Evolutionary conservation across 1,140 invertebrate genomes (phyloP).

Genomic region (Papilio polyxenes): DNA sequence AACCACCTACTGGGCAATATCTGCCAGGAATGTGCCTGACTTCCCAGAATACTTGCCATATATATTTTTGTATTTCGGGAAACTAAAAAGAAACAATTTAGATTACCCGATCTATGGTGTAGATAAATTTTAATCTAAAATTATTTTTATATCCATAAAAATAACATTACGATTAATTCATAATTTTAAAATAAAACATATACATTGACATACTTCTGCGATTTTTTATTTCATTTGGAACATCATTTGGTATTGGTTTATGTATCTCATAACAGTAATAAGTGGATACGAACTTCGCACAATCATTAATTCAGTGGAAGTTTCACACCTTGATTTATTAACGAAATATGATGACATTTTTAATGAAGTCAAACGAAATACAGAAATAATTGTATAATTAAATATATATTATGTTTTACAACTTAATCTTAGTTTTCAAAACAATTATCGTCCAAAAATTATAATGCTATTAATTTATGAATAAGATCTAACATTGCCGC

Average conservation of each 20-base stretch:
- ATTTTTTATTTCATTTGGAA: background rate
- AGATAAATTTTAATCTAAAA: background rate
- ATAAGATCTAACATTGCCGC: too few species aligned
- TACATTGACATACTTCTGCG: background rate
- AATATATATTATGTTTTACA: too few species aligned
- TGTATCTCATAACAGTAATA: slow-evolving; percentile 2
- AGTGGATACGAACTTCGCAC: slow-evolving; percentile 1
- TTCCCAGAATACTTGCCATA: background rate
- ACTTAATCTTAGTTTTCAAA: too few species aligned
- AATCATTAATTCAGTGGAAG: slow-evolving; percentile 2
- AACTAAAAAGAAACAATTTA: too few species aligned
- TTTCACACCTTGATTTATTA: background rate
- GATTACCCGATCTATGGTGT: background rate
- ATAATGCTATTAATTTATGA: too few species aligned
- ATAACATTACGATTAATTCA: background rate
- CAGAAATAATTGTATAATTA: background rate
- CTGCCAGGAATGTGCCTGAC: background rate
- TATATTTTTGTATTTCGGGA: background rate
- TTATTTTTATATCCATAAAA: too few species aligned
- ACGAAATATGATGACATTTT: background rate
- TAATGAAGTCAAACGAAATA: background rate
- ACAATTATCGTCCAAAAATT: too few species aligned
- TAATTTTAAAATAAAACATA: background rate
- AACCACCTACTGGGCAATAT: slow-evolving; percentile 8
- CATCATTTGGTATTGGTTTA: background rate